Evolutionary conservation across 1,140 invertebrate species (phyloP), one percentile per base, ranked within the genome.

Genomic region (Drosophila kurseongensis): DNA sequence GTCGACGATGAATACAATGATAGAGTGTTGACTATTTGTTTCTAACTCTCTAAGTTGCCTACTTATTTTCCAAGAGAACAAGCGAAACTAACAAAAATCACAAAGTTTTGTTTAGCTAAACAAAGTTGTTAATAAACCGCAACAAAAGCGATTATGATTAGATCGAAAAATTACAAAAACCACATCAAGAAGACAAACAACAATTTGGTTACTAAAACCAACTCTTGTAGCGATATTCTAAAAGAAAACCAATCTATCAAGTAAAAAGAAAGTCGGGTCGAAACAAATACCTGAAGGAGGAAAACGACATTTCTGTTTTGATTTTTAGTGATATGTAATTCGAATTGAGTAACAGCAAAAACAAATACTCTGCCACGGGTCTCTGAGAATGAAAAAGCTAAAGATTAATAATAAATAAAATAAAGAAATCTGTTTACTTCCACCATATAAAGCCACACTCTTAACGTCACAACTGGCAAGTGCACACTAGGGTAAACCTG

Each of bases 391-490:
- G 67, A 61, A 61, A 65, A 71, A 74, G 62, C 75, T 75, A 79
- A 80, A 84, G 61, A 88, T 77, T 80, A 83, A 78, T 83, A 88
- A 83, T 89, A 67, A 78, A 86, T 79, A 77, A 89, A 88, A 88
- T 83, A 89, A 83, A 83, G 76, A 88, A 88, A 88, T 88, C 84
- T 88, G 84, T 88, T 88, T 88, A 88, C 84, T 88, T 88, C 84
- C 84, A 88, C 76, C 78, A 88, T 61, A 69, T 10, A 44, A 48
- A 60, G 54, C 62, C 10, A 60, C 23, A 54, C 57, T 58, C 27
- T 77, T 16, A 23, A 61, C 35, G 16, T 14, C 6, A 18, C 23
- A 45, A 12, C 12, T 54, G 36, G 27, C 35, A 29, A 13, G n/a
- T 9, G 38, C 10, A 16, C 23, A 35, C 13, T 16, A n/a, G 23